Percentiles rank a stretch among this genome's conserved stretches.
These are phyloP conservation scores for Nipponia nippon DNA, from an alignment of 2,113 vertebrate species.

Conservation along the genomic window DNA sequence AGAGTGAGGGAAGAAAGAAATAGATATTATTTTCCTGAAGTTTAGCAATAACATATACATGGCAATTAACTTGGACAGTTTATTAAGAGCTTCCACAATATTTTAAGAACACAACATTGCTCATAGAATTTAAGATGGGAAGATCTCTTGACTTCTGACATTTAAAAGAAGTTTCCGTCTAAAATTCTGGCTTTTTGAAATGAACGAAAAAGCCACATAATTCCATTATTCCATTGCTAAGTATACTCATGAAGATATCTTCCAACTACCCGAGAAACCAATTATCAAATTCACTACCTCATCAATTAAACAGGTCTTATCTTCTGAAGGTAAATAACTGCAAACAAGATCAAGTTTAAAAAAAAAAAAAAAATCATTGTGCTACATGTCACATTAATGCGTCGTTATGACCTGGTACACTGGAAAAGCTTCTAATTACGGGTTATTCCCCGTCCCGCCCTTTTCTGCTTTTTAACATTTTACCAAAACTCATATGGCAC, in stretches of 20 bases:
- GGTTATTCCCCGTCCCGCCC: accelerated
- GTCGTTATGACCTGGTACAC: neutral
- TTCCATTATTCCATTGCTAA: neutral
- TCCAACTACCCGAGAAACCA: neutral
- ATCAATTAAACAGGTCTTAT: neutral
- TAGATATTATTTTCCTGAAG: neutral
- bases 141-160: neutral
- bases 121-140: neutral
- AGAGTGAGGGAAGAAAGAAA: neutral
- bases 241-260: neutral
- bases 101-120: neutral
- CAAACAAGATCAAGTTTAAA: neutral
- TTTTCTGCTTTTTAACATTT: neutral
- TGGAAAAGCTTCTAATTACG: neutral
- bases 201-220: neutral
- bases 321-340: neutral
- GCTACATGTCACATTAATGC: neutral
- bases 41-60: neutral
- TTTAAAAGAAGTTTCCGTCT: neutral
- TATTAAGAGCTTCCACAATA: neutral
- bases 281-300: neutral
- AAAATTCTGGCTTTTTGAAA: neutral
- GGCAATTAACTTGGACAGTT: neutral
- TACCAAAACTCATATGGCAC: neutral
- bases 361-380: neutral